Percentiles rank a stretch among this genome's conserved stretches.
These are phyloP conservation scores for Cynaeus angustus DNA, from an alignment of 2,888 invertebrate species.

Conservation along the genomic window DNA sequence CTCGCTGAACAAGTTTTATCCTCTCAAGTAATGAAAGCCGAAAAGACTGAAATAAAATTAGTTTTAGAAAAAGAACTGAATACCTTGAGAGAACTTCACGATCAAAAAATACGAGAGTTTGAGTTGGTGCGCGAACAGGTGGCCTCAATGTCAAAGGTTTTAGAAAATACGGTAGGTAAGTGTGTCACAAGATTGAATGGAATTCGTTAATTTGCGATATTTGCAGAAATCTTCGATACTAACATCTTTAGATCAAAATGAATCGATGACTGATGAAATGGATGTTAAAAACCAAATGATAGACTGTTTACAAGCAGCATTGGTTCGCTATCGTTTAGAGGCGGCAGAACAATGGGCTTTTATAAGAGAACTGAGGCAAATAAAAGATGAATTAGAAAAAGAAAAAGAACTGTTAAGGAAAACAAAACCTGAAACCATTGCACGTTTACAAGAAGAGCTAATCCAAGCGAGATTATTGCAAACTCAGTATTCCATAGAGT, in stretches of 20 bases:
- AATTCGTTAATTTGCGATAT: neutral
- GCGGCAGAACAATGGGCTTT: constrained; percentile 29
- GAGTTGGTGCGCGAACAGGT: constrained; percentile 6
- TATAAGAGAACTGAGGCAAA: constrained; percentile 19
- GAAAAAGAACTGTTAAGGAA: constrained; percentile 25
- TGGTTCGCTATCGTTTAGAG: constrained; percentile 19
- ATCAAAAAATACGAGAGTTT: constrained; percentile 19
- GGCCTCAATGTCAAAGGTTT: constrained; percentile 1
- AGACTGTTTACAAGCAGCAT: constrained; percentile 32
- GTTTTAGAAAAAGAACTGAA: constrained; percentile 6
- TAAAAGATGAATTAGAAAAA: constrained; percentile 22
- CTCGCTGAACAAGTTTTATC: constrained; percentile 19
- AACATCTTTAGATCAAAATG: constrained; percentile 7
- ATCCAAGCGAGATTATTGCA: constrained; percentile 14
- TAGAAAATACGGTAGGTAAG: constrained; percentile 28
- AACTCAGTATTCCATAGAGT: constrained; percentile 5
- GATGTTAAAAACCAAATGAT: constrained; percentile 32
- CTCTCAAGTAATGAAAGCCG: constrained; percentile 4
- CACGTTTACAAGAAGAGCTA: constrained; percentile 29
- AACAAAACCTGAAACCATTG: constrained; percentile 28
- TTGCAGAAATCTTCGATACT: constrained; percentile 8
- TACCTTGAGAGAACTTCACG: constrained; percentile 4
- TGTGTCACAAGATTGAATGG: neutral
- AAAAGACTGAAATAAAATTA: constrained; percentile 4
- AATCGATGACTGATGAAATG: constrained; percentile 17